Percentiles rank a stretch among this genome's conserved stretches.
phyloP scores from a whole-genome alignment of 2,888 invertebrate genomes.

The Trichogramma evanescens region DNA sequence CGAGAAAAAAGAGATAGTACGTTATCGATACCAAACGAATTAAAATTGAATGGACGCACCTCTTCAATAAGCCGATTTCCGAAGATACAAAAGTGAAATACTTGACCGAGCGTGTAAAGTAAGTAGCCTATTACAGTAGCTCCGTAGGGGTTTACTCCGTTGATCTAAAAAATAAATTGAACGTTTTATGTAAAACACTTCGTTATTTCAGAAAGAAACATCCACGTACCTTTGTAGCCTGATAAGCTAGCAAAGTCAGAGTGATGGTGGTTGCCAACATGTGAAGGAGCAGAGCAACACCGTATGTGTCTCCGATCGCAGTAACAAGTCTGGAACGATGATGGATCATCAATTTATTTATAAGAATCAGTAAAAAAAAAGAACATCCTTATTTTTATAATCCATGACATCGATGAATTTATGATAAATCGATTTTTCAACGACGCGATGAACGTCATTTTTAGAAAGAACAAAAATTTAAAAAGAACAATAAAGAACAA shows the following conservation, averaged over 20 bases:
- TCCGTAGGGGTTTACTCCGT: slow-evolving; percentile 69
- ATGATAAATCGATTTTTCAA: too few relatives aligned
- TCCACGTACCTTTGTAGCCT: slow-evolving; percentile 68
- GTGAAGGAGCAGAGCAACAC: slow-evolving; percentile 73
- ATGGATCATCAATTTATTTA: neutral
- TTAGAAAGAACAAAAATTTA: too few relatives aligned
- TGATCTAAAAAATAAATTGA: slow-evolving; percentile 51
- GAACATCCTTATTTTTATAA: too few relatives aligned
- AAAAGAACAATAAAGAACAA: too few relatives aligned
- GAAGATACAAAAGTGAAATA: slow-evolving; percentile 80
- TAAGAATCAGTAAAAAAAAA: too few relatives aligned
- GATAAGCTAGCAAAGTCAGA: slow-evolving; percentile 74
- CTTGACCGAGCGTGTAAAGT: slow-evolving; percentile 73
- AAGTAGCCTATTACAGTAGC: slow-evolving; percentile 74
- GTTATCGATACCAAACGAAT: neutral
- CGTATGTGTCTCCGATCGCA: slow-evolving; percentile 76
- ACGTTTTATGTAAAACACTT: neutral
- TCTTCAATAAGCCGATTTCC: slow-evolving; percentile 83
- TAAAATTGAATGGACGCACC: slow-evolving; percentile 46
- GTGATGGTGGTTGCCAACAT: slow-evolving; percentile 81
- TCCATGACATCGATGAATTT: too few relatives aligned
- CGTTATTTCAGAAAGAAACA: neutral
- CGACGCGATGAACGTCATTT: too few relatives aligned
- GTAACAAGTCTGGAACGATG: slow-evolving; percentile 62
- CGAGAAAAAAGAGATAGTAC: slow-evolving; percentile 16